A percentile compares a stretch with the other conserved stretches of the same genome.
Conservation (phyloP, 2,113 vertebrate genomes). For the Ctenodactylus gundi region DNA sequence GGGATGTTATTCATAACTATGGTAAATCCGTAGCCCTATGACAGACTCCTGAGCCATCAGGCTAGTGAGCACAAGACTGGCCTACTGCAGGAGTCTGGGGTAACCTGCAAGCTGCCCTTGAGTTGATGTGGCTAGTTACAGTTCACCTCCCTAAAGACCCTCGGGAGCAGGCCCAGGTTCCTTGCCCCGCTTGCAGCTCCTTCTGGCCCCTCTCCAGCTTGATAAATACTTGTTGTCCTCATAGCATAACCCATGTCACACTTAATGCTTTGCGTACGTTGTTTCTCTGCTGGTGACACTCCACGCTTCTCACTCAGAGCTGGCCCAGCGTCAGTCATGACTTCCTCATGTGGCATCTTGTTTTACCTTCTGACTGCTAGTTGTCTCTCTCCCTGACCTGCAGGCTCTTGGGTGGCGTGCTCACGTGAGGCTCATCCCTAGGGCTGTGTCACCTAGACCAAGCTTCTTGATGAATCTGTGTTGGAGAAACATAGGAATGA, state of each 20-base stretch:
- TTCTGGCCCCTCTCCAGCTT: not conserved
- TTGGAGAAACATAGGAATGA: not conserved
- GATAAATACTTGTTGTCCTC: not conserved
- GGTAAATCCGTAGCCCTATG: not conserved
- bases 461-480: not conserved
- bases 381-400: not conserved
- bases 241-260: not conserved
- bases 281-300: not conserved
- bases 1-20: not conserved
- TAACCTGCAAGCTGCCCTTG: not conserved
- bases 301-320: not conserved
- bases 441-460: not conserved
- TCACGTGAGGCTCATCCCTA: not conserved
- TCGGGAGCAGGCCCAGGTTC: not conserved
- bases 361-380: not conserved
- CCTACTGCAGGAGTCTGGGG: not conserved
- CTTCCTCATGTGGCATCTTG: fast-evolving
- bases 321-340: fast-evolving
- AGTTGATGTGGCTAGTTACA: not conserved
- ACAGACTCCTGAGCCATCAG: too few relatives aligned
- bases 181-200: not conserved
- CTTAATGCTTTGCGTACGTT: not conserved
- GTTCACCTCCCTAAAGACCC: not conserved
- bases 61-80: not conserved
- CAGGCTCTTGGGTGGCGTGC: not conserved